Conservation (phyloP, 2,888 invertebrate species). For the Colletes collaris region DNA sequence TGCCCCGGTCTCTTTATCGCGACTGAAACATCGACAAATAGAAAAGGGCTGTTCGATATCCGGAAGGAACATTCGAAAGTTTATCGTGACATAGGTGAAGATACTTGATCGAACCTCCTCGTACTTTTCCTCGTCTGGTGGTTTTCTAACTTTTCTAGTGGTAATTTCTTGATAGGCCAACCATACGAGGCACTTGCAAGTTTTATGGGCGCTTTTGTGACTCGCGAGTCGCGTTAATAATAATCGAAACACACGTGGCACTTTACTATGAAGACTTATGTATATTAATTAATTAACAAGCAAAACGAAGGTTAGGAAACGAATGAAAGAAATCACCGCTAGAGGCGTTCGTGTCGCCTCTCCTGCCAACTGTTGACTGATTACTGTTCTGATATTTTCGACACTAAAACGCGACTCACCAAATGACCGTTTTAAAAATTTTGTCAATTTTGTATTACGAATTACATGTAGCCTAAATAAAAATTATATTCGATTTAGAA, state of each 20-base stretch:
- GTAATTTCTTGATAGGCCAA: constrained; percentile 31
- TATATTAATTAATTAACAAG: too few relatives aligned
- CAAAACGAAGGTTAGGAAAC: too few relatives aligned
- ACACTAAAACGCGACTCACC: too few relatives aligned
- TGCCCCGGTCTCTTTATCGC: constrained; percentile 72
- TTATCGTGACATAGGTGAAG: constrained; percentile 62
- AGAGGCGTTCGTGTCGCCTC: too few relatives aligned
- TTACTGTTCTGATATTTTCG: too few relatives aligned
- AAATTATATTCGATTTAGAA: too few relatives aligned
- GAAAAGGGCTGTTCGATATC: constrained; percentile 65
- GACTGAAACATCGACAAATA: constrained; percentile 76
- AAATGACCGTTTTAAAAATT: too few relatives aligned
- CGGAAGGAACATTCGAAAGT: constrained; percentile 65
- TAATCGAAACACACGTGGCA: background rate
- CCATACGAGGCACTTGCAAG: background rate
- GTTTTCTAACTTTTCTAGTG: constrained; percentile 35
- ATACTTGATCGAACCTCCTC: constrained; percentile 60
- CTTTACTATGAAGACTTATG: too few relatives aligned
- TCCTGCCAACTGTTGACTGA: too few relatives aligned
- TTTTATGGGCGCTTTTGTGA: constrained; percentile 10
- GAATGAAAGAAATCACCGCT: too few relatives aligned
- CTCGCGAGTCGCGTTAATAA: background rate
- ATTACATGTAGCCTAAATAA: too few relatives aligned
- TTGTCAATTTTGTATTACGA: too few relatives aligned
- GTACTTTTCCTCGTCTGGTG: constrained; percentile 12